Conservation (phyloP, 2,888 invertebrate genomes). For the Caenorhabditis doughertyi region DNA sequence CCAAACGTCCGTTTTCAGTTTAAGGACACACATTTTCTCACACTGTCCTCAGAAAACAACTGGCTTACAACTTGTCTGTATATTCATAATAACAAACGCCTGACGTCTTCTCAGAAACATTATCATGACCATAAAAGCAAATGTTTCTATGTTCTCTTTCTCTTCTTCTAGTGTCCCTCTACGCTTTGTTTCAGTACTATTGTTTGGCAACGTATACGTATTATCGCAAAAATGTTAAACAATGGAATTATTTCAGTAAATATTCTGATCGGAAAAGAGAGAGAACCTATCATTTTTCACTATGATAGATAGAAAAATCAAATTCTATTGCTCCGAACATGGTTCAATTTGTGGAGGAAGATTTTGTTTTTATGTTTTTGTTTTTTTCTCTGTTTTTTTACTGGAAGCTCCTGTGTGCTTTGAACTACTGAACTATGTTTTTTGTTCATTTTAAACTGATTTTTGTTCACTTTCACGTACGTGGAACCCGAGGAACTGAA, state of each 20-base stretch:
- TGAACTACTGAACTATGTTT: slow-evolving; percentile 22
- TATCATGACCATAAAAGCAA: slow-evolving; percentile 60
- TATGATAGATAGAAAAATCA: background rate
- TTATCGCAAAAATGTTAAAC: slow-evolving; percentile 42
- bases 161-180: slow-evolving; percentile 20
- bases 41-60: slow-evolving; percentile 2
- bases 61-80: slow-evolving; percentile 29
- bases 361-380: slow-evolving; percentile 1
- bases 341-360: background rate
- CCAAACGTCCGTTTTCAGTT: no score
- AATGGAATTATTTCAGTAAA: slow-evolving; percentile 33
- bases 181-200: slow-evolving; percentile 54
- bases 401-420: background rate
- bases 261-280: background rate
- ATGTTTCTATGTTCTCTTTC: slow-evolving; percentile 45
- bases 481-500: slow-evolving; percentile 25
- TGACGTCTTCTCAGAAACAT: slow-evolving; percentile 45
- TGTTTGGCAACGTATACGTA: slow-evolving; percentile 45
- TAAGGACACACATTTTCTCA: background rate
- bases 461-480: slow-evolving; percentile 49
- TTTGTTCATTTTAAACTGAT: slow-evolving; percentile 17
- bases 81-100: slow-evolving; percentile 3
- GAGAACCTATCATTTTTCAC: slow-evolving; percentile 1
- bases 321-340: background rate
- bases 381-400: slow-evolving; percentile 10